Conservation (phyloP, 23 tunicate genomes). For the Styela clava region DNA sequence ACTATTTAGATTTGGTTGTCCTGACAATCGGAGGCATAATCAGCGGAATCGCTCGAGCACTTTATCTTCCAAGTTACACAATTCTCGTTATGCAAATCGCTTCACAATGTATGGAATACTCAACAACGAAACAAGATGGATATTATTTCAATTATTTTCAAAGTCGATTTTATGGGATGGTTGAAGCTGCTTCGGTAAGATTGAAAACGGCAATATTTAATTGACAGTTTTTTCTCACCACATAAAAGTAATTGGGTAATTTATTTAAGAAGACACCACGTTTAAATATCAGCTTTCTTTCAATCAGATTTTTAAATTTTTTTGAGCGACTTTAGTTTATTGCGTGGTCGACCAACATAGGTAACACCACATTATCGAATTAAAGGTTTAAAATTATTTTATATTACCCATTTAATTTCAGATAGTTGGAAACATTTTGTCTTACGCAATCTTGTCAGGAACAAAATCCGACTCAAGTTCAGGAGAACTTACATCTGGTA, state of each 20-base stretch:
- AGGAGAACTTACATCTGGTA: background rate
- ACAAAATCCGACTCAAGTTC: background rate
- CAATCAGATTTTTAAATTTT: too few species aligned
- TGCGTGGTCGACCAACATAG: too few species aligned
- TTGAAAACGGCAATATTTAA: too few species aligned
- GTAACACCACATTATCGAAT: too few species aligned
- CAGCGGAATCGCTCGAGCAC: conserved; percentile 13
- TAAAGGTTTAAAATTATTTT: too few species aligned
- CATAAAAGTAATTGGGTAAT: too few species aligned
- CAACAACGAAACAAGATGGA: background rate
- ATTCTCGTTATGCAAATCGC: conserved; percentile 8
- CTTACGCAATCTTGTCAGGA: conserved; percentile 8
- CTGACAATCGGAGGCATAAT: background rate
- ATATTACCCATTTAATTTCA: too few species aligned
- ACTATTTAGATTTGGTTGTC: too few species aligned
- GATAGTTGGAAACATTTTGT: conserved; percentile 9
- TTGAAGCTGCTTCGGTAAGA: conserved; percentile 15
- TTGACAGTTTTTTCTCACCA: too few species aligned
- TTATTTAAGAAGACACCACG: too few species aligned
- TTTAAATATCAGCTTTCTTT: too few species aligned
- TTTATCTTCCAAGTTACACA: conserved; percentile 2
- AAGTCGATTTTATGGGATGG: conserved; percentile 9
- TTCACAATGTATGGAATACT: background rate
- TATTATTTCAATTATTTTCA: conserved; percentile 12
- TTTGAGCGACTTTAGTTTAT: too few species aligned